Evolutionary conservation across 2,113 vertebrate genomes (phyloP).

Genomic region (Ictalurus punctatus): DNA sequence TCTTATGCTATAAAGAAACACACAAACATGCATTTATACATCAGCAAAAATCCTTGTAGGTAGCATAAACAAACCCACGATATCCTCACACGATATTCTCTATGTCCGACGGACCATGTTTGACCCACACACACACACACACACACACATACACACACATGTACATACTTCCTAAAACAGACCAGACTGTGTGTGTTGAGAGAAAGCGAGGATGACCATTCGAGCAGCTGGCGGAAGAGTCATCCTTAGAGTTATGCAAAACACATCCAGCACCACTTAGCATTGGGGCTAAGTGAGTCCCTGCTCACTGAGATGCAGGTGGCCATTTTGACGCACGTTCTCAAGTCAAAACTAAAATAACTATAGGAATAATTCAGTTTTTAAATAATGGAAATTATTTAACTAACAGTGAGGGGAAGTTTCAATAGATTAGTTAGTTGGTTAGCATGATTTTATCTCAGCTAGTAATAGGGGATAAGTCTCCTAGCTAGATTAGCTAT

Average conservation of each 20-base stretch:
- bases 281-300: neutral
- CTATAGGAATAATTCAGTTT: neutral
- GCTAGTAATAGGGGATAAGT: neutral
- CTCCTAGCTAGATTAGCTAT: neutral
- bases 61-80: neutral
- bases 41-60: neutral
- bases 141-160: neutral
- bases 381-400: neutral
- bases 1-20: neutral
- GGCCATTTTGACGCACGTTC: neutral
- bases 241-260: constrained; percentile 40
- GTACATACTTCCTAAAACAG: neutral
- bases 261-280: constrained; percentile 4
- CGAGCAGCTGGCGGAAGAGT: constrained; percentile 36
- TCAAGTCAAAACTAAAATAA: neutral
- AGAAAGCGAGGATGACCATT: constrained; percentile 18
- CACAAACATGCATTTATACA: neutral
- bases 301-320: neutral
- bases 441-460: neutral
- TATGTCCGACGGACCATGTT: neutral
- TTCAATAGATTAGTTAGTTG: neutral
- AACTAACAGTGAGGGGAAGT: neutral
- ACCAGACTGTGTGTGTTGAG: neutral
- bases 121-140: neutral
- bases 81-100: constrained; percentile 9